phyloP scores from a whole-genome alignment of 2,113 vertebrate genomes.

The Cebus imitator region DNA sequence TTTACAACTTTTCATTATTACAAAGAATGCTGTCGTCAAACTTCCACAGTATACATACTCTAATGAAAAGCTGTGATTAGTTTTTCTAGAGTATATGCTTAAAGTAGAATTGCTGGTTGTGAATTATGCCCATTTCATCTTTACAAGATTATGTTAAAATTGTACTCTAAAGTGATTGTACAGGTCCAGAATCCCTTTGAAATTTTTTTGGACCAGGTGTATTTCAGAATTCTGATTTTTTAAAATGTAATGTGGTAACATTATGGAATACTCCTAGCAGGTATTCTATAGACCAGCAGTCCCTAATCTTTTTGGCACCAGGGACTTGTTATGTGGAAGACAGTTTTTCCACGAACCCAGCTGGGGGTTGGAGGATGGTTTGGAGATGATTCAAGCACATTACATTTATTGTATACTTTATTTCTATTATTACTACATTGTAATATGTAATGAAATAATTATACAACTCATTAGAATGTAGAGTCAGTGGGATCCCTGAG shows the following conservation, averaged over 20 bases:
- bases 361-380: too few relatives aligned
- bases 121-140: slow-evolving; percentile 3
- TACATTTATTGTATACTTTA: too few relatives aligned
- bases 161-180: neutral
- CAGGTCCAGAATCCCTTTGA: neutral
- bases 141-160: slow-evolving; percentile 16
- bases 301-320: too few relatives aligned
- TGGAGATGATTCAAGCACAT: too few relatives aligned
- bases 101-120: neutral
- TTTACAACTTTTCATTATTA: neutral
- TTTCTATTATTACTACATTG: too few relatives aligned
- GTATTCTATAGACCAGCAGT: neutral
- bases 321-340: too few relatives aligned
- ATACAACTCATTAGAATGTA: too few relatives aligned
- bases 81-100: slow-evolving; percentile 6
- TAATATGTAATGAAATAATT: too few relatives aligned
- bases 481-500: too few relatives aligned
- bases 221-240: slow-evolving; percentile 41
- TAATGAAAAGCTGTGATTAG: neutral
- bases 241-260: neutral
- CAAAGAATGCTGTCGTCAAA: neutral
- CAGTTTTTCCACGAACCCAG: too few relatives aligned
- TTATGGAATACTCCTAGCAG: neutral
- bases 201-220: neutral
- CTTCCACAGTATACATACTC: neutral